A percentile compares a stretch with the other conserved stretches of the same genome.
Conservation (phyloP, 2,888 invertebrate genomes). For the Plagodis pulveraria region DNA sequence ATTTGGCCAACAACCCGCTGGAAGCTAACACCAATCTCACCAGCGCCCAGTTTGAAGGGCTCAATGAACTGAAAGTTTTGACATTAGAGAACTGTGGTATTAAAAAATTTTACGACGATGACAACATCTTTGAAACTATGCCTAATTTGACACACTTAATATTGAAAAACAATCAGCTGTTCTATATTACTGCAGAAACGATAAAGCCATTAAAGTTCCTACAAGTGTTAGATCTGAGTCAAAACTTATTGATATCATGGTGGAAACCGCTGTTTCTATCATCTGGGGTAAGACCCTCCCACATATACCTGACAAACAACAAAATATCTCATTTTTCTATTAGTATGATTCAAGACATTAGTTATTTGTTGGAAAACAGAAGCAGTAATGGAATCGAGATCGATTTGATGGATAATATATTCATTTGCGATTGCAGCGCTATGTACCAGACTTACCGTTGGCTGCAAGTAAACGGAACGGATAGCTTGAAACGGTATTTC, state of each 20-base stretch:
- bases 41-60: constrained; percentile 72
- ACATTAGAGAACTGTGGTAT: constrained; percentile 81
- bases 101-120: constrained; percentile 64
- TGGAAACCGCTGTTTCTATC: constrained; percentile 76
- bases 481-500: constrained; percentile 62
- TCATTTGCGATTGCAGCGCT: constrained; percentile 81
- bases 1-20: constrained; percentile 83
- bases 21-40: constrained; percentile 69
- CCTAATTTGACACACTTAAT: constrained; percentile 78
- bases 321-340: constrained; percentile 82
- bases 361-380: constrained; percentile 66
- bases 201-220: constrained; percentile 73
- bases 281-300: constrained; percentile 67
- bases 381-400: constrained; percentile 58
- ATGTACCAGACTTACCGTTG: constrained; percentile 74
- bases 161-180: constrained; percentile 77
- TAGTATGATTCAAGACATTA: constrained; percentile 85
- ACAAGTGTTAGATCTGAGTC: constrained; percentile 76
- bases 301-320: constrained; percentile 77
- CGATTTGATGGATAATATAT: constrained; percentile 80
- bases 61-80: constrained; percentile 76
- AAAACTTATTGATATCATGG: constrained; percentile 83
- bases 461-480: constrained; percentile 68
- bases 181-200: constrained; percentile 67
- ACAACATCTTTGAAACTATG: constrained; percentile 80